Evolutionary conservation across 2,888 invertebrate species (phyloP), one percentile per base, ranked within the genome.

Genomic region (Pyrgus malvae): DNA sequence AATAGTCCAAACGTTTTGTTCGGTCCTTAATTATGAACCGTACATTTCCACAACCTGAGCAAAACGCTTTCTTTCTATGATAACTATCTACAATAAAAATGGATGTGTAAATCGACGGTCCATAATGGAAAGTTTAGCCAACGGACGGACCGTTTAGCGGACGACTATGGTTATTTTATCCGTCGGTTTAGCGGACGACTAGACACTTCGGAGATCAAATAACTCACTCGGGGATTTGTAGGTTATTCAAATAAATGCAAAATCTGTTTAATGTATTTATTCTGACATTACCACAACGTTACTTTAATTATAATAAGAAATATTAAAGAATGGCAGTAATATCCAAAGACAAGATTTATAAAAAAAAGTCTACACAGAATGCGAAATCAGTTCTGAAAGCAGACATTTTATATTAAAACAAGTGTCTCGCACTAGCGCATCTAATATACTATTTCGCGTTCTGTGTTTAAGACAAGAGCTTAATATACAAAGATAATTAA

Each of bases 211-310:
- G n/a, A n/a, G n/a, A n/a, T n/a, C n/a, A n/a, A n/a, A n/a, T n/a
- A n/a, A n/a, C n/a, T n/a, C n/a, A n/a, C n/a, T n/a, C n/a, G n/a
- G n/a, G n/a, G n/a, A n/a, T n/a, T n/a, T n/a, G n/a, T n/a, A n/a
- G n/a, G n/a, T n/a, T n/a, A n/a, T n/a, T n/a, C n/a, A n/a, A 27
- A 27, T 9, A 7, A 27, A 27, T 5, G 3, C 8, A 27, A 1
- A 27, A 1, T 7, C n/a, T 27, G 38, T 38, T 48, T 41, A 42
- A 27, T 35, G 37, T 23, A 12, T 49, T 55, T 55, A 49, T 55
- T 44, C 40, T 16, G 48, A 49, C 49, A 48, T 44, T 51, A 35
- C 50, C 50, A 51, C 50, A 51, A 42, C 42, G 14, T 44, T 42
- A 51, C 29, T 31, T 35, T 2, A 23, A 50, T 50, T 35, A 50